phyloP scores from a whole-genome alignment of 2,113 vertebrate species.

The Colinus virginianus region DNA sequence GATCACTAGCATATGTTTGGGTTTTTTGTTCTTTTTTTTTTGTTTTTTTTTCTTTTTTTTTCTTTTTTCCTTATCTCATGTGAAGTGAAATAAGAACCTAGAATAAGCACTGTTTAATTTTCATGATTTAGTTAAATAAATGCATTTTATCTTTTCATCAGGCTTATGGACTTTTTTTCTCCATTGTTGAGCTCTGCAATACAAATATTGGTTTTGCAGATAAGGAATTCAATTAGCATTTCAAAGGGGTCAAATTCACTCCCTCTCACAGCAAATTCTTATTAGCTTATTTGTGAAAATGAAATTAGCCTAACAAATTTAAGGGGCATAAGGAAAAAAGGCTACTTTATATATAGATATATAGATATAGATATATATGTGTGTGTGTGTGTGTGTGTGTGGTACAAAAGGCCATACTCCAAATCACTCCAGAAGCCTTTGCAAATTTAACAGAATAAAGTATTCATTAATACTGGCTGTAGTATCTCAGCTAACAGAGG shows the following conservation, averaged over 20 bases:
- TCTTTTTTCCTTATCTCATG: neutral
- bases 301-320: conserved; percentile 25
- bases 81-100: conserved; percentile 10
- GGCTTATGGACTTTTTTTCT: conserved; percentile 29
- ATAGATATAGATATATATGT: too few species aligned
- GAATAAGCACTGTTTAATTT: conserved; percentile 44
- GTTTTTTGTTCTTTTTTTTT: neutral
- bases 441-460: neutral
- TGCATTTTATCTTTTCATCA: conserved; percentile 57
- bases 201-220: conserved; percentile 60
- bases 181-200: neutral
- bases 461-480: neutral
- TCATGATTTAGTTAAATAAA: conserved; percentile 55
- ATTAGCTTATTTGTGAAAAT: conserved; percentile 15
- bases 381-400: too few species aligned
- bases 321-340: neutral
- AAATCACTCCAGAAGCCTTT: neutral
- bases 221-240: conserved; percentile 68
- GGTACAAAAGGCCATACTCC: neutral
- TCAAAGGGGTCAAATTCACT: conserved; percentile 47
- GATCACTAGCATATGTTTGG: conserved; percentile 14
- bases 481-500: neutral
- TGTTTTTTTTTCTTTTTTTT: neutral
- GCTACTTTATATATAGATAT: neutral
- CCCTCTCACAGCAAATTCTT: neutral